Evolutionary conservation across 37 sponge, comb jelly and placozoan species (phyloP).

Genomic region (Halisarca cf. caerulea): DNA sequence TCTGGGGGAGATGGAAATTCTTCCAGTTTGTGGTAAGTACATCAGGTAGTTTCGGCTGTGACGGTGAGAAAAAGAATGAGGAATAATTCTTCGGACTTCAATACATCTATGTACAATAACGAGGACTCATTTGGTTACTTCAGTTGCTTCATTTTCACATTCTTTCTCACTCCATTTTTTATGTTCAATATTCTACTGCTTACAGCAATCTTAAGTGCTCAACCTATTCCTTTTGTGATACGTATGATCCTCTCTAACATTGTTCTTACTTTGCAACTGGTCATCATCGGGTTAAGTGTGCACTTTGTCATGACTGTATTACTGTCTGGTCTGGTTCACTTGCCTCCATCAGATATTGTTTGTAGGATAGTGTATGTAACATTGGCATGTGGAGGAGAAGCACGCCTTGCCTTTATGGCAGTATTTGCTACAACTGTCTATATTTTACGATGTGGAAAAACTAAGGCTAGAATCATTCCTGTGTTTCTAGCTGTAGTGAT

Average conservation of each 20-base stretch:
- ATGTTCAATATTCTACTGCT: background rate
- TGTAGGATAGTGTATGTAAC: background rate
- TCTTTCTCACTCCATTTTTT: background rate
- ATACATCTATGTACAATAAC: too few species aligned
- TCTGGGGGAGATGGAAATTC: too few species aligned
- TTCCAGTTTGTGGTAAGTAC: too few species aligned
- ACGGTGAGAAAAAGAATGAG: too few species aligned
- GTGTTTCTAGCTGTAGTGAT: too few species aligned
- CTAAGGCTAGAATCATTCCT: too few species aligned
- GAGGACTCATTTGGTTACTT: too few species aligned
- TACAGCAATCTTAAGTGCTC: background rate
- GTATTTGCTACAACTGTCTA: too few species aligned
- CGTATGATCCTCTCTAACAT: background rate
- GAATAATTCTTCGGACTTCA: too few species aligned
- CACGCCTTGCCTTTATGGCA: background rate
- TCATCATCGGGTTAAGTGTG: background rate
- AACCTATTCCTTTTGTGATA: background rate
- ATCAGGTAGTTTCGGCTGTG: too few species aligned
- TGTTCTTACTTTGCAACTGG: background rate
- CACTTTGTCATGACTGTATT: background rate
- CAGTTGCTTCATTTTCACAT: background rate
- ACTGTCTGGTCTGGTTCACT: too few species aligned
- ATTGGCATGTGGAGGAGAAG: background rate
- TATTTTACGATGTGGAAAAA: too few species aligned
- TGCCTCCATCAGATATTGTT: background rate